Conservation (phyloP, 1,140 invertebrate species). For the Mactra quadrangularis region DNA sequence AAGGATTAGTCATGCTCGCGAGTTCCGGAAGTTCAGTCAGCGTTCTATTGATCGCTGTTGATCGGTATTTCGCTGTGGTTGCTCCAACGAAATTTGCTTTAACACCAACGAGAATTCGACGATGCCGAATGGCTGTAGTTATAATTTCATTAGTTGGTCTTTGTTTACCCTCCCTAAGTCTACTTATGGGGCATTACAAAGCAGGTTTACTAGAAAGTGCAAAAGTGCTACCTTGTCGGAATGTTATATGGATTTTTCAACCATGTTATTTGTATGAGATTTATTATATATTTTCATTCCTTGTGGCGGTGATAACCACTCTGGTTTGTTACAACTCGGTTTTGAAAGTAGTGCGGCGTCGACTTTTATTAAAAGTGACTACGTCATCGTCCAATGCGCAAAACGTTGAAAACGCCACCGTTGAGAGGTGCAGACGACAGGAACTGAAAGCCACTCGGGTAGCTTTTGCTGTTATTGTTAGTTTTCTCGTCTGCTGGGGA, state of each 20-base stretch:
- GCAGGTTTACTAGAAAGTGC: neutral
- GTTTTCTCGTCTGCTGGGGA: constrained; percentile 35
- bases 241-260: constrained; percentile 33
- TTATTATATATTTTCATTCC: constrained; percentile 25
- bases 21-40: constrained; percentile 34
- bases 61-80: constrained; percentile 23
- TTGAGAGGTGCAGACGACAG: neutral
- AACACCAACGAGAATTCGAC: neutral
- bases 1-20: constrained; percentile 41
- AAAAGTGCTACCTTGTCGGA: constrained; percentile 10
- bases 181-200: constrained; percentile 6
- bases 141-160: neutral
- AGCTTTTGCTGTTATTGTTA: constrained; percentile 26
- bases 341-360: constrained; percentile 11
- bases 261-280: constrained; percentile 45
- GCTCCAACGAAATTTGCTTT: constrained; percentile 33
- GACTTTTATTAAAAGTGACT: neutral
- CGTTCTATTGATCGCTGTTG: constrained; percentile 27
- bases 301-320: constrained; percentile 6
- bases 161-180: constrained; percentile 10
- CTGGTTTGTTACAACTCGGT: constrained; percentile 17
- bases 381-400: neutral
- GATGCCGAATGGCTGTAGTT: neutral
- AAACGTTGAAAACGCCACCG: neutral
- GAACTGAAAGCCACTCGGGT: constrained; percentile 35